These are phyloP conservation scores for Halcyon senegalensis DNA, from an alignment of 2,113 vertebrate genomes.

Conservation along the genomic window DNA sequence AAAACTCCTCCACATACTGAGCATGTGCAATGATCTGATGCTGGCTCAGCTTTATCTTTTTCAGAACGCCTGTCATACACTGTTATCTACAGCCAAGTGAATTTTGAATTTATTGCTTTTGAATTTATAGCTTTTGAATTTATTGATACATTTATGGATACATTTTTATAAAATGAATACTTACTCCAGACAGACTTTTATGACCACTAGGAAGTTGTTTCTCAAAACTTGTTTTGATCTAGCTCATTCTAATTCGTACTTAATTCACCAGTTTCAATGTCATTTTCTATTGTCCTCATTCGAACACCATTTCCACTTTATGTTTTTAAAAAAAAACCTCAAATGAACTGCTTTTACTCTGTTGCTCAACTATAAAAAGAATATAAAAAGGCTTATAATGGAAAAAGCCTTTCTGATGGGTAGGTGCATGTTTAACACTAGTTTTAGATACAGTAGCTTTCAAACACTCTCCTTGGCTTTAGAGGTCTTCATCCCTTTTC, in stretches of 20 bases:
- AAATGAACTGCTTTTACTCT: neutral
- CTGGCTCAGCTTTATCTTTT: neutral
- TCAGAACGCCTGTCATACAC: neutral
- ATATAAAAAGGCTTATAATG: neutral
- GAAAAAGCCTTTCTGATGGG: neutral
- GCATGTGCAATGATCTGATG: neutral
- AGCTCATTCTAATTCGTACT: neutral
- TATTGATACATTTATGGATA: too few relatives aligned
- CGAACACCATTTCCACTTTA: neutral
- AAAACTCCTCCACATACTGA: neutral
- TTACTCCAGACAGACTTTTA: neutral
- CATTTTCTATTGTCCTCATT: neutral
- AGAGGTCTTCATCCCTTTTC: neutral
- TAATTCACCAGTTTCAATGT: neutral
- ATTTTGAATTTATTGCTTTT: too few relatives aligned
- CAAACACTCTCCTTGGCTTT: neutral
- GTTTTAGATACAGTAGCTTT: neutral
- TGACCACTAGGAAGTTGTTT: neutral
- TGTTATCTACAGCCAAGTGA: neutral
- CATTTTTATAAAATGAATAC: neutral
- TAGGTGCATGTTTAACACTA: neutral
- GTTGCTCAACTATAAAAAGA: neutral
- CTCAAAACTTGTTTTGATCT: neutral
- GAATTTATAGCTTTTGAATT: too few relatives aligned
- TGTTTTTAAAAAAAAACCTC: neutral